Base-by-base conservation (phyloP, 2,888 invertebrate species). In the Diarsia dahlii region DNA sequence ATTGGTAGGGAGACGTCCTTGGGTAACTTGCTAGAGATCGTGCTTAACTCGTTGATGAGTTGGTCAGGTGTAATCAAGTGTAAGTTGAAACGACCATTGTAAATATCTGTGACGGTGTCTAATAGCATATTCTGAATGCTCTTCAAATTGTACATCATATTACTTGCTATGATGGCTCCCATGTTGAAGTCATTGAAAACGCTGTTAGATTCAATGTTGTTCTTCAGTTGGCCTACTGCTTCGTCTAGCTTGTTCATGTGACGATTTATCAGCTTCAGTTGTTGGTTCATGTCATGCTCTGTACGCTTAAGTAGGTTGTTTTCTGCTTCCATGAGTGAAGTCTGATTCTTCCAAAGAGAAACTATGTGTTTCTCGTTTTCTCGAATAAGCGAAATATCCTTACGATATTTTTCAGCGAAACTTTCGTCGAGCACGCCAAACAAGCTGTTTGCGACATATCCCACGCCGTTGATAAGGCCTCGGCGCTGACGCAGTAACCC, bases 401-500 rank as follows among this genome's bases (percentile, higher is more conserved):
- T 60, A 39, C 39, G 39, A 39, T 39, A 39, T 39, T 39, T 39
- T 39, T 39, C 39, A 39, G 39, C 39, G 39, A 39, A 39, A 39
- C 39, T 39, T 39, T 52, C 52, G 52, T 52, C 52, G 20, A 52
- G 52, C 20, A 52, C 52, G 20, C 52, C 52, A 20, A 52, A 52
- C 20, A 52, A 9, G 20, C 52, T 52, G 20, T 52, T 52, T 20
- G 52, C 52, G 52, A 52, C 20, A 6, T 52, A 52, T 20, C 52
- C 52, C 52, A 52, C 52, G 52, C 52, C 52, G 20, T 52, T 52
- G 52, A 20, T 52, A 52, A 52, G 20, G 50, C 50, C 50, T 20
- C 50, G 5, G 50, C 50, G 20, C 64, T 46, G 64, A 23, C 66
- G 66, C 52, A 50, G 66, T 52, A 20, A 13, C 66, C 66, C 52